Percentiles rank a stretch among this genome's conserved stretches.
phyloP scores from a whole-genome alignment of 2,888 invertebrate genomes.

The Anticlea derivata region DNA sequence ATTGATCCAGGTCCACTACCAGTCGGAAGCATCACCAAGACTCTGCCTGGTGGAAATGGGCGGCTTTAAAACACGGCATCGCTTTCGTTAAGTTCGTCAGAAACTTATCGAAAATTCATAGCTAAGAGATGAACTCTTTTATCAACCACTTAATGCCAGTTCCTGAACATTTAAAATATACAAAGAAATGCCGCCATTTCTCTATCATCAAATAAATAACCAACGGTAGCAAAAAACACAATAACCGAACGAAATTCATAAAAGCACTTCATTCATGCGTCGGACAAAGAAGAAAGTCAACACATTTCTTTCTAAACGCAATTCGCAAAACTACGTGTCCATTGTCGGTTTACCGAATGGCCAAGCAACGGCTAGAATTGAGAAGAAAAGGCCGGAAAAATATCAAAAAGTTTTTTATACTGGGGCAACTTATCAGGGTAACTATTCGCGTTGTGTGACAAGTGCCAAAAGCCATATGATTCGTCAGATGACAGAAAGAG shows the following conservation, averaged over 20 bases:
- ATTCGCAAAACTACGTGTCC: slow-evolving; percentile 37
- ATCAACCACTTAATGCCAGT: background rate
- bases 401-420: no score
- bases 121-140: no score
- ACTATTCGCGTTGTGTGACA: no score
- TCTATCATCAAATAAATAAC: slow-evolving; percentile 12
- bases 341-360: slow-evolving; percentile 21
- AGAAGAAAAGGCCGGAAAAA: background rate
- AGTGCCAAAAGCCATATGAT: no score
- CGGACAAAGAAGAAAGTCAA: slow-evolving; percentile 31
- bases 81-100: no score
- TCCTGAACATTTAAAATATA: background rate
- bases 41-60: no score
- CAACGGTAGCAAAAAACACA: slow-evolving; percentile 23
- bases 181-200: slow-evolving; percentile 13
- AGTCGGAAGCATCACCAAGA: no score
- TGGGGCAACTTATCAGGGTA: no score
- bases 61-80: no score
- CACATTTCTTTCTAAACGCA: slow-evolving; percentile 42
- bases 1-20: no score
- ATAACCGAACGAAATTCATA: slow-evolving; percentile 21
- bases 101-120: no score
- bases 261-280: slow-evolving; percentile 40
- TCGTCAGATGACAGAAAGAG: no score
- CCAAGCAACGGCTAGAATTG: slow-evolving; percentile 2